Base-by-base conservation (phyloP, 2,797 vertebrate genomes). In the Champsocephalus gunnari region DNA sequence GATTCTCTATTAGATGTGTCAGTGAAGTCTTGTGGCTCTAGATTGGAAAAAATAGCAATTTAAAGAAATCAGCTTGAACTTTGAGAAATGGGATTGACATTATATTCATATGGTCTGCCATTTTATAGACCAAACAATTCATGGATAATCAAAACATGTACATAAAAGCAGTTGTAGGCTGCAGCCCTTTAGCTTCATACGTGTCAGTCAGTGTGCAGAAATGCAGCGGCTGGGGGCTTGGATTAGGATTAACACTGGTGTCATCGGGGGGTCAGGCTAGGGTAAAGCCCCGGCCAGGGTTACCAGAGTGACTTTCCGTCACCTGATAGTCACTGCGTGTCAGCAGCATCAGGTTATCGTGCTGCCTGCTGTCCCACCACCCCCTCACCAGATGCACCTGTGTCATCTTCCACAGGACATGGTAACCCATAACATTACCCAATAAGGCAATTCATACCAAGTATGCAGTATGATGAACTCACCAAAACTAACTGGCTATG, bases 251-350 rank as follows among this genome's bases (percentile, higher is more conserved):
- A 69, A 55, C 58, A 19, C 0, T 6, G 7, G 47, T 74, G 86
- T 84, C 73, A 54, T 43, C 12, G 41, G 44, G 59, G 53, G 73
- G 73, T 78, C 62, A 45, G 11, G 43, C 19, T 8, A n/a, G 58
- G 71, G 77, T 86, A 71, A 77, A 71, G 68, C 60, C 68, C 13
- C 14, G 68, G 68, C 78, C 83, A 78, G 61, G n/a, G 60, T 64
- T 65, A 62, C 58, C 38, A 32, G 49, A 75, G 73, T 34, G 59
- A 9, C 51, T 45, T 69, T 77, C 72, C 73, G 82, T 75, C 75
- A 86, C 58, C 60, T 63, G 85, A 86, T 81, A 70, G 53, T 66
- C 60, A 5, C 69, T n/a, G 43, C 71, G 66, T 73, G 68, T 58
- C 50, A 74, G 80, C 50, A 74, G 80, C 74, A 44, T 79, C 72